Evolutionary conservation across 2,888 invertebrate genomes (phyloP), one percentile per base, ranked within the genome.

Genomic region (Rhyacophila evoluta): DNA sequence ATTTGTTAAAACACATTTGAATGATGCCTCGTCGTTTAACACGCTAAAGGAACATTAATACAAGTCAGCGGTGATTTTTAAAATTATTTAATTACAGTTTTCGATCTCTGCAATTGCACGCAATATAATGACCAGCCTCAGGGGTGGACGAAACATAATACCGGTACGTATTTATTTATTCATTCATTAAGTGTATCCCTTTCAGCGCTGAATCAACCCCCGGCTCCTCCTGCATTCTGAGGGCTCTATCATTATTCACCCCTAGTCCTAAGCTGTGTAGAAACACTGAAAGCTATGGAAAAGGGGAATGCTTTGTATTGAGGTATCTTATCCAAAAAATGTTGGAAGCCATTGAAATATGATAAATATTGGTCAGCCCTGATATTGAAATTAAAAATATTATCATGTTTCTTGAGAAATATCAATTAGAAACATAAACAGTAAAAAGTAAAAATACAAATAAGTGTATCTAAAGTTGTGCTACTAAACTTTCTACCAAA

Each of bases 111-210:
- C 55, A 55, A 55, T 25, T 25, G 25, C 10, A 19, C 15, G 15
- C 55, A 55, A 19, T 55, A 55, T 37, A 72, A 74, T 72, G 70
- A 70, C 70, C 68, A 38, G 71, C 75, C 75, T 69, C 78, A 74
- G 76, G 81, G 81, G 75, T 72, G 38, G 78, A 41, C 38, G 76
- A 74, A 81, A 81, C 81, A 77, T 79, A 79, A 81, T 81, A 81
- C 79, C 77, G 37, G 81, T 73, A 38, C 76, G 77, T 81, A 81
- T 81, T 81, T 81, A 81, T 81, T 81, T 81, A 81, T 81, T 81
- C 79, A 81, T 81, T 81, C 81, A 81, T 81, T 81, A 81, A 81
- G 79, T 81, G 81, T 79, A 79, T 81, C 77, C 81, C 78, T 81
- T 79, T 79, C 74, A 74, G 68, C 75, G 38, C 19, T 55, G 55